A percentile compares a stretch with the other conserved stretches of the same genome.
phyloP scores from a whole-genome alignment of 2,797 vertebrate species.

The Pitangus sulphuratus region DNA sequence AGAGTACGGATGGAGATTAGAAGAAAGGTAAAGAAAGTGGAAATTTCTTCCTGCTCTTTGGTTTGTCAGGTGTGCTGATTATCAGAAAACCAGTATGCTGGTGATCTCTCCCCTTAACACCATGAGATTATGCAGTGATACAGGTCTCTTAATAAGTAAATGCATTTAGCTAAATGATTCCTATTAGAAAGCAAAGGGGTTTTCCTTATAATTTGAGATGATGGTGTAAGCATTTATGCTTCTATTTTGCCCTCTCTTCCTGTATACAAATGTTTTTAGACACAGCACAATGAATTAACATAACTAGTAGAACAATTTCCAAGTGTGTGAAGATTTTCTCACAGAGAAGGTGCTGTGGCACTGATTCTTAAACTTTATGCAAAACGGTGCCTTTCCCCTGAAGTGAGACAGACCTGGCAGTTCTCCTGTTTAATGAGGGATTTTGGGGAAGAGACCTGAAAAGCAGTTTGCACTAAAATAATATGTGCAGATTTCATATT shows the following conservation, averaged over 20 bases:
- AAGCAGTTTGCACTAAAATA: neutral
- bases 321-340: neutral
- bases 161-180: neutral
- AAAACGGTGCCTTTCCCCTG: neutral
- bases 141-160: neutral
- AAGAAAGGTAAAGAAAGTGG: neutral
- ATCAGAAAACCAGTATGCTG: neutral
- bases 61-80: neutral
- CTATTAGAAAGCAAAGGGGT: neutral
- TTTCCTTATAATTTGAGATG: neutral
- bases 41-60: neutral
- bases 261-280: neutral
- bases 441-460: neutral
- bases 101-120: neutral
- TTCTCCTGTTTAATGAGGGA: slow-evolving; percentile 2
- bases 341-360: neutral
- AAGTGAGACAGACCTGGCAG: slow-evolving; percentile 7
- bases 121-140: neutral
- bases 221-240: neutral
- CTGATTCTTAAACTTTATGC: slow-evolving; percentile 28
- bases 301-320: neutral
- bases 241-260: neutral
- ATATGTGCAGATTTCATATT: neutral
- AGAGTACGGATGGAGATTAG: neutral
- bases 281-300: neutral